Evolutionary conservation across 1,140 invertebrate genomes (phyloP).

Genomic region (Sitobion miscanthi): DNA sequence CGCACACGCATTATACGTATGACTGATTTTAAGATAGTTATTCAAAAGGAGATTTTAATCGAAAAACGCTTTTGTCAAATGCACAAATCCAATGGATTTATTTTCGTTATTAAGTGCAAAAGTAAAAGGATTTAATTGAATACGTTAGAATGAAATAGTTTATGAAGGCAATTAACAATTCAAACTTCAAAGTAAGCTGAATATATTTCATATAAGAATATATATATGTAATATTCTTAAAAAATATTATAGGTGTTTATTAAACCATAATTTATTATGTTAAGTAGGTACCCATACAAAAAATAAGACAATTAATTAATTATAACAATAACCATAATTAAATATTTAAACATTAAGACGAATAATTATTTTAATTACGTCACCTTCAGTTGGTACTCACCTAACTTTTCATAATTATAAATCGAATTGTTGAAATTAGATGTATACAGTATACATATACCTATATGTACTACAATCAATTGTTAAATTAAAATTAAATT

Average conservation of each 20-base stretch:
- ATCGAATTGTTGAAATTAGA: neutral
- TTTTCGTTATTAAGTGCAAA: neutral
- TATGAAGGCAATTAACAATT: neutral
- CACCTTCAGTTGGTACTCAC: neutral
- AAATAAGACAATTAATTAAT: neutral
- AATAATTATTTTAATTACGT: neutral
- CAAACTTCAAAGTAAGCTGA: too few species aligned
- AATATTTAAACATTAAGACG: neutral
- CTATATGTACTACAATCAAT: neutral
- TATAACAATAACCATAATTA: neutral
- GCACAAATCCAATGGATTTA: conserved; percentile 5
- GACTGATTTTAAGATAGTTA: conserved; percentile 37
- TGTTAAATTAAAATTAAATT: neutral
- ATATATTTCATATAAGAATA: too few species aligned
- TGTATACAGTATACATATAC: too few species aligned
- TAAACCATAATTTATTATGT: neutral
- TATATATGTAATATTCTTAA: neutral
- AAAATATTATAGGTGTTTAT: neutral
- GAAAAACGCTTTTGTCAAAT: conserved; percentile 35
- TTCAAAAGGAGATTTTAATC: conserved; percentile 34
- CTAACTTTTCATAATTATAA: neutral
- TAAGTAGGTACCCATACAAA: neutral
- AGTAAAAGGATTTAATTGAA: neutral
- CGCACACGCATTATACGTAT: conserved; percentile 30
- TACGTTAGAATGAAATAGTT: neutral